Evolutionary conservation across 2,888 invertebrate species (phyloP).

Genomic region (Cerceris ruficornis): DNA sequence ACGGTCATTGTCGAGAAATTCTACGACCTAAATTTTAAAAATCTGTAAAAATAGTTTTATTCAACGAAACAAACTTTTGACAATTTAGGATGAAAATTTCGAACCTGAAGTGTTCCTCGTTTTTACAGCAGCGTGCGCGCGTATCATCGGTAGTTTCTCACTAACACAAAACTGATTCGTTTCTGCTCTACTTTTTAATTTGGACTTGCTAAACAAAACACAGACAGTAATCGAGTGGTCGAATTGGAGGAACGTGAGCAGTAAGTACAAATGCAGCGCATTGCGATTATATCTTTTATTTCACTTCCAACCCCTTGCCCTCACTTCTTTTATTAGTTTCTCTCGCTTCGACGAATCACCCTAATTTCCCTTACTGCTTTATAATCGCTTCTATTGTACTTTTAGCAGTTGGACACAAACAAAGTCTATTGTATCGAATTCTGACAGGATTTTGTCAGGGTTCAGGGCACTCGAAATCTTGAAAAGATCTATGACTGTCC

Average conservation of each 20-base stretch:
- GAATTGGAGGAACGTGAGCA: constrained; percentile 93
- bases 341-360: constrained; percentile 22
- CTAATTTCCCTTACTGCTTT: constrained; percentile 31
- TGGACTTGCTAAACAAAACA: constrained; percentile 82
- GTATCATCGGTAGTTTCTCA: constrained; percentile 63
- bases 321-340: constrained; percentile 9
- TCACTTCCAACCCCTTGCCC: neutral
- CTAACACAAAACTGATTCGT: constrained; percentile 82
- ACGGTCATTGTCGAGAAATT: too few relatives aligned
- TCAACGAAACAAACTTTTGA: neutral
- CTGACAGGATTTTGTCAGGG: too few relatives aligned
- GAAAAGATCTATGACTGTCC: too few relatives aligned
- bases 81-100: neutral
- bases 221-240: constrained; percentile 90
- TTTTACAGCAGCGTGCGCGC: constrained; percentile 24
- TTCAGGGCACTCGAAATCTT: too few relatives aligned
- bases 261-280: constrained; percentile 85
- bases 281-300: neutral
- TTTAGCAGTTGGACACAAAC: neutral
- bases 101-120: neutral
- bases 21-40: too few relatives aligned
- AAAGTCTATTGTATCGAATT: too few relatives aligned
- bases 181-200: constrained; percentile 83
- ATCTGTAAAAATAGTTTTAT: neutral
- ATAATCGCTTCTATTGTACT: constrained; percentile 14